Percentiles rank a stretch among this genome's conserved stretches.
Evolutionary conservation across 2,888 invertebrate genomes (phyloP).

Genomic region (Platypus cylindrus): DNA sequence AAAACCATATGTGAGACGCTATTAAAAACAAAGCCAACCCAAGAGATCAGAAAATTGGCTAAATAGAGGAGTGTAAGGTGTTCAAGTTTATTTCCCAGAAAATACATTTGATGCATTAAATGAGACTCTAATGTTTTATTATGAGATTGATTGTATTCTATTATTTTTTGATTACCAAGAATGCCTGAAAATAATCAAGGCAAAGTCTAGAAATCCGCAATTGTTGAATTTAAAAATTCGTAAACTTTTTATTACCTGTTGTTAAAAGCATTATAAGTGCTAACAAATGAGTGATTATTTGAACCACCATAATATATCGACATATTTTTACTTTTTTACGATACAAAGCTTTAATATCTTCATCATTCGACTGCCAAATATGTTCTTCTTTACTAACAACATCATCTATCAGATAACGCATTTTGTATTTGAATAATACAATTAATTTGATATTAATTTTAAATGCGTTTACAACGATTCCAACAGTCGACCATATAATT

Average conservation of each 20-base stretch:
- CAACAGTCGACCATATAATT: not conserved
- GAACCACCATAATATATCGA: conserved; percentile 1
- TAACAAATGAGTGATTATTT: not conserved
- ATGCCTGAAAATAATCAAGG: not conserved
- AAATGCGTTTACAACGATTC: not conserved
- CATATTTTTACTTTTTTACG: conserved; percentile 3
- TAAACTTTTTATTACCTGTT: conserved; percentile 3
- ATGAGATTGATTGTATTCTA: not conserved
- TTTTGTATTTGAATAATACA: conserved; percentile 3
- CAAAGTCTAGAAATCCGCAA: not conserved
- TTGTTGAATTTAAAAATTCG: not conserved
- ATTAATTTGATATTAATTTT: conserved; percentile 5
- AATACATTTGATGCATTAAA: not conserved
- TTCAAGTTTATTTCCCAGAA: conserved; percentile 1
- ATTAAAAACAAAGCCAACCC: not conserved
- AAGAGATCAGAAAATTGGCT: not conserved
- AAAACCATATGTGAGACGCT: not conserved
- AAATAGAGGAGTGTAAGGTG: not conserved
- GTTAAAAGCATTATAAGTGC: not conserved
- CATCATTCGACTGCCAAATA: not conserved
- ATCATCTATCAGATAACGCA: not conserved
- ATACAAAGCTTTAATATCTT: conserved; percentile 1
- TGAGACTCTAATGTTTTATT: not conserved
- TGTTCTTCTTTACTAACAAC: conserved; percentile 1
- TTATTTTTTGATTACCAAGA: not conserved